These are phyloP conservation scores for Ischnura elegans DNA, from an alignment of 2,888 invertebrate genomes.

Conservation along the genomic window DNA sequence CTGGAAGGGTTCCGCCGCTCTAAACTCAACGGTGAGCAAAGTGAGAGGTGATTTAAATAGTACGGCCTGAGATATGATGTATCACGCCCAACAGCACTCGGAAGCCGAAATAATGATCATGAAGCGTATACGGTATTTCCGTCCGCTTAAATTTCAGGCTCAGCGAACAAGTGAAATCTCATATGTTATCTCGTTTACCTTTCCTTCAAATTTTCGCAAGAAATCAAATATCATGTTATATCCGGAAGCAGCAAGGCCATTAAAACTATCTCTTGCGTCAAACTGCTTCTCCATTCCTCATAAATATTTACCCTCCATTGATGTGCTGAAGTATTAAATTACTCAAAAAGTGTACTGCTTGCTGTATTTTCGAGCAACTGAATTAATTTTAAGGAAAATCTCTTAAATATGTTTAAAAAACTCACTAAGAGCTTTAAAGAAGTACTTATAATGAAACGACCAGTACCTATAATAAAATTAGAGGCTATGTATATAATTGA, in stretches of 20 bases:
- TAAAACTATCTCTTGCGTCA: background rate
- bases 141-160: slow-evolving; percentile 14
- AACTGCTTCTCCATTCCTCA: background rate
- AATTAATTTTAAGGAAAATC: too few species aligned
- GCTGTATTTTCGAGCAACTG: background rate
- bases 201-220: slow-evolving; percentile 3
- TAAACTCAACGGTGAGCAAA: background rate
- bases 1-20: background rate
- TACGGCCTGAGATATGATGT: background rate
- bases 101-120: slow-evolving; percentile 12
- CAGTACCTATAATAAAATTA: too few species aligned
- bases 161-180: slow-evolving; percentile 47
- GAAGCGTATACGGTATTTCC: slow-evolving; percentile 18
- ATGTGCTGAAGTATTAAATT: background rate
- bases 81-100: background rate
- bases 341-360: background rate
- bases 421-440: too few species aligned
- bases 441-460: too few species aligned
- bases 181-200: slow-evolving; percentile 7
- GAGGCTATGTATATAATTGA: too few species aligned
- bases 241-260: background rate
- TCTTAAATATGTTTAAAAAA: too few species aligned
- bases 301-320: background rate
- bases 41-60: background rate
- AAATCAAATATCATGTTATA: background rate